Evolutionary conservation across 2,888 invertebrate genomes (phyloP), one percentile per base, ranked within the genome.

Genomic region (Andrena camellia): DNA sequence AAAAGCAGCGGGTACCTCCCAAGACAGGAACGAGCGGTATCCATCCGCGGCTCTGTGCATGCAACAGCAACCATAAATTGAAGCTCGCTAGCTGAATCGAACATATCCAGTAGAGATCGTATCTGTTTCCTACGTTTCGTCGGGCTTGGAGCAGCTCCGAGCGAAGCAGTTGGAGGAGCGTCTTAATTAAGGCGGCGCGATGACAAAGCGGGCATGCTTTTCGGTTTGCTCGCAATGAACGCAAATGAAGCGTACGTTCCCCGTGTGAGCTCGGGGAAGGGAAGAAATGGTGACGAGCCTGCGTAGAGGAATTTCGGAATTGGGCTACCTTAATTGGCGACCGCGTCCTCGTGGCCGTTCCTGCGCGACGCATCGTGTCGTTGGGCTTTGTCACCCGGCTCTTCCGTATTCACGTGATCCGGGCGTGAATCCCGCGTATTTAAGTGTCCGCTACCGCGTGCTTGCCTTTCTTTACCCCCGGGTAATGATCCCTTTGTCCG

Each of bases 401-500:
- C 67, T 86, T 87, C 87, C 88, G 87, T 90, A 91, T 89, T 89
- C 89, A 85, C 86, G 86, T 92, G 92, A 92, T 92, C 92, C 90
- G 90, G 91, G 92, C 91, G 92, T 91, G 92, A 92, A 92, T 92
- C 92, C 91, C 91, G 91, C 90, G 91, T 90, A 90, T 91, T 92
- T 92, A 92, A 92, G 91, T 91, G 92, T 92, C 92, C 88, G 89
- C 84, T 84, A 77, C 84, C 86, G 81, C 89, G 86, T 85, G 84
- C 85, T 73, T 87, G 57, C 89, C 90, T 92, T 91, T 91, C 57
- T 92, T 90, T 79, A 81, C 78, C 84, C 87, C 76, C 86, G 85
- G 52, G 91, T 92, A 92, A 92, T 91, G 93, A 93, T 92, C 92
- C 92, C 93, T 93, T 93, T 93, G 93, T 93, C 91, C 92, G 72